A percentile compares a stretch with the other conserved stretches of the same genome.
Conservation (phyloP, 2,888 invertebrate genomes). For the Gymnosoma rotundatum region DNA sequence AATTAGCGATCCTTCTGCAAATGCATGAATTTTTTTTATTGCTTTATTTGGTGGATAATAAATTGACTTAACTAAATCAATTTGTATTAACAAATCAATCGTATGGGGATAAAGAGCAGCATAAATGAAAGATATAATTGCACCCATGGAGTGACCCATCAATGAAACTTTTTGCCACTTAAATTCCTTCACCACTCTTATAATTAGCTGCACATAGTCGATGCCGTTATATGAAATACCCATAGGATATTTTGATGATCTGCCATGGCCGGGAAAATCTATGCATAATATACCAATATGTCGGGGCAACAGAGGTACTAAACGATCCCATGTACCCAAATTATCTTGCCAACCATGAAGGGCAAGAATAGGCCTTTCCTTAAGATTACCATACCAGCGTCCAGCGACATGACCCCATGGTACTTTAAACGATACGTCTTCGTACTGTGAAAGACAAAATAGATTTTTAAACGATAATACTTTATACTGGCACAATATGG, state of each 20-base stretch:
- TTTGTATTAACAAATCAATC: slow-evolving; percentile 75
- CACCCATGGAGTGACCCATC: slow-evolving; percentile 87
- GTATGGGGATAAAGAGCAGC: slow-evolving; percentile 83
- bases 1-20: slow-evolving; percentile 81
- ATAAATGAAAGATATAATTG: slow-evolving; percentile 84
- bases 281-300: slow-evolving; percentile 84
- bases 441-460: slow-evolving; percentile 75
- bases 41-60: not conserved
- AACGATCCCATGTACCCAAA: slow-evolving; percentile 87
- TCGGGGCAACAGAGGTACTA: slow-evolving; percentile 84
- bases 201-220: slow-evolving; percentile 82
- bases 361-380: slow-evolving; percentile 86
- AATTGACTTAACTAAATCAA: slow-evolving; percentile 74
- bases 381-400: slow-evolving; percentile 86
- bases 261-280: slow-evolving; percentile 87
- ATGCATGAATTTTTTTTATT: slow-evolving; percentile 72
- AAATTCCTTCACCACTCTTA: slow-evolving; percentile 84
- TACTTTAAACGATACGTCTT: slow-evolving; percentile 86
- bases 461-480: too few relatives aligned
- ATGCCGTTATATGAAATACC: slow-evolving; percentile 82
- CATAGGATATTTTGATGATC: slow-evolving; percentile 85
- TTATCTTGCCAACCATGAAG: slow-evolving; percentile 91
- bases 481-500: too few relatives aligned
- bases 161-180: slow-evolving; percentile 87
- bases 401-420: slow-evolving; percentile 87